These are phyloP conservation scores for Agrypnus murinus DNA, from an alignment of 2,888 invertebrate species.

Conservation along the genomic window DNA sequence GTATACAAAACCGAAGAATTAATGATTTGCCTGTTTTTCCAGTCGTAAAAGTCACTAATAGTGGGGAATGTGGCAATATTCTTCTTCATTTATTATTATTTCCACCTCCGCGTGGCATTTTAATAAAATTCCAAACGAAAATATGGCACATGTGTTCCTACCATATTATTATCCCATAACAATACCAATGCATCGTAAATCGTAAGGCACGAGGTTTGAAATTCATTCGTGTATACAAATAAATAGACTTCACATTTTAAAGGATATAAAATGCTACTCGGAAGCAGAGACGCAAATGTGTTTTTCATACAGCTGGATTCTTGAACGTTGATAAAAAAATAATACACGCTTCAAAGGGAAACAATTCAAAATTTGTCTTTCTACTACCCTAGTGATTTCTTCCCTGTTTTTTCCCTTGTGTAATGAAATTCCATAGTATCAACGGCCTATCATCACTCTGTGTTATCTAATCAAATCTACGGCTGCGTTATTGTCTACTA, in stretches of 20 bases:
- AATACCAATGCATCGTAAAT: neutral
- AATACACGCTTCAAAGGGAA: conserved; percentile 14
- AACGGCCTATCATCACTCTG: conserved; percentile 13
- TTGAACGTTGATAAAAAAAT: conserved; percentile 13
- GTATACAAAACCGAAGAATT: neutral
- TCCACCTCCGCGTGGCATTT: conserved; percentile 4
- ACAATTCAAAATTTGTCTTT: conserved; percentile 11
- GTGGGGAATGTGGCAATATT: neutral
- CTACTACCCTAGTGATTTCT: conserved; percentile 9
- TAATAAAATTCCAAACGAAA: conserved; percentile 24
- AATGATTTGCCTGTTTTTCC: neutral
- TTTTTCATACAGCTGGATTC: conserved; percentile 21
- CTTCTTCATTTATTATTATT: neutral
- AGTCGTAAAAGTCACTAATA: neutral
- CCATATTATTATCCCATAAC: conserved; percentile 3
- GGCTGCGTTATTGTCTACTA: too few species aligned
- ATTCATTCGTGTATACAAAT: conserved; percentile 7
- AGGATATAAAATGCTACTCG: conserved; percentile 16
- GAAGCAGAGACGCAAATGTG: conserved; percentile 13
- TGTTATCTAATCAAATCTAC: too few species aligned
- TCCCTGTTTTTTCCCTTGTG: conserved; percentile 13
- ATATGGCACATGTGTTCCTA: conserved; percentile 15
- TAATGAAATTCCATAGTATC: conserved; percentile 21
- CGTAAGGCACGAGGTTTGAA: neutral
- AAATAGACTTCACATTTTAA: conserved; percentile 20